Base-by-base conservation (phyloP, 64 coral and sea anemone species). In the Catalaphyllia jardinei region DNA sequence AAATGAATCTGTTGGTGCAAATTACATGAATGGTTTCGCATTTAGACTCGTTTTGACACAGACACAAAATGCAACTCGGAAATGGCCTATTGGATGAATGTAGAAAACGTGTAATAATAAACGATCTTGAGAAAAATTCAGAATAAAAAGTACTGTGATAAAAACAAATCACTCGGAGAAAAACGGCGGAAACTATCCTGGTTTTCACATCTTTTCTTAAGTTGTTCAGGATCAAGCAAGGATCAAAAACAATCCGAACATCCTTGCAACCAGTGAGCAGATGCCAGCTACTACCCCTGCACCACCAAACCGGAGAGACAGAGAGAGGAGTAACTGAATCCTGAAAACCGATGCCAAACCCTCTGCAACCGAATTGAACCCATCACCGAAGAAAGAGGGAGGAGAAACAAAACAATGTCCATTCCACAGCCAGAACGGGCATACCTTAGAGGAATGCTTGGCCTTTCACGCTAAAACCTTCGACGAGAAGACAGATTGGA, bases 161-260 rank as follows among this genome's bases (percentile, higher is more conserved):
- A n/a, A n/a, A n/a, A n/a, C n/a, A 52, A 71, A 25, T 78, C 74
- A 79, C 50, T 73, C 24, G 0, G 93, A 94, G 8, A 74, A 86
- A 27, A 50, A 78, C 29, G 22, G 33, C 10, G 61, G 60, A 14
- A 80, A 73, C 0, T 94, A 90, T n/a, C 93, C 93, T 17, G 28
- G 79, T 1, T 95, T 95, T 30, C 2, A 62, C 0, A 50, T 3
- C 4, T 95, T 95, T 4, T 27, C 94, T 0, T 83, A 77, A 33
- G 30, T 88, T 4, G 22, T 88, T 1, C n/a, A 91, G 50, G 76
- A 87, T 4, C 93, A 88, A 9, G 57, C 89, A 2, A 87, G 27
- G 52, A 78, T 94, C 5, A 94, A 90, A 73, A 94, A 94, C 88
- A 86, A 94, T 72, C 81, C 74, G 15, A 95, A 92, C 73, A 88